These are phyloP conservation scores for Lerista edwardsae DNA, from an alignment of 2,797 vertebrate genomes.

Conservation along the genomic window DNA sequence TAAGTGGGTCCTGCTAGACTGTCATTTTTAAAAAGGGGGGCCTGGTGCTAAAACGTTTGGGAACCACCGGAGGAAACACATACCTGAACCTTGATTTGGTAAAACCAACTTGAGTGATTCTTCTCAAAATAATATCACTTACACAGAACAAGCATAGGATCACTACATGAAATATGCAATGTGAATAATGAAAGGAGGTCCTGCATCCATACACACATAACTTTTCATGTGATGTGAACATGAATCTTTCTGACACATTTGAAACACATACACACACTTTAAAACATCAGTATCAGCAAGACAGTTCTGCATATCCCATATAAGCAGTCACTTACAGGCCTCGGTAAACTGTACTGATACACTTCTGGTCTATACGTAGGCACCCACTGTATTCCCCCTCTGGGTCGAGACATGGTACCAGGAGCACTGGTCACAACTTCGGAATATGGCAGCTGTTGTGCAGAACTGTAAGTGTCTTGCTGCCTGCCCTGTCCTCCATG, in stretches of 20 bases:
- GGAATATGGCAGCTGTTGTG: slow-evolving; percentile 88
- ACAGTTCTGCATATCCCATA: background rate
- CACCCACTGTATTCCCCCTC: slow-evolving; percentile 92
- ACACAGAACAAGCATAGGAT: background rate
- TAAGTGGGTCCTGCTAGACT: too few species aligned
- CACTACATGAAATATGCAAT: background rate
- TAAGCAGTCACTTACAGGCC: slow-evolving; percentile 85
- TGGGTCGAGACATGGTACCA: slow-evolving; percentile 88
- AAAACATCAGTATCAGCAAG: background rate
- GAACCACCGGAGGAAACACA: background rate
- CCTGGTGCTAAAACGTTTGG: too few species aligned
- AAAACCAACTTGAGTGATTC: background rate
- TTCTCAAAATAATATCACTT: background rate
- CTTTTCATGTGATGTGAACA: background rate
- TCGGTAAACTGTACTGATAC: slow-evolving; percentile 94
- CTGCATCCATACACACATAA: background rate
- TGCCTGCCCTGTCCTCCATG: slow-evolving; percentile 87
- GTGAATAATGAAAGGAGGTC: background rate
- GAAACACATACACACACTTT: too few species aligned
- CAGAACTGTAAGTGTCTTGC: slow-evolving; percentile 84
- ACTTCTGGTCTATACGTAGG: slow-evolving; percentile 90
- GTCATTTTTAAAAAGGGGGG: too few species aligned
- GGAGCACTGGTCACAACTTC: slow-evolving; percentile 96
- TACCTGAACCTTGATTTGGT: background rate
- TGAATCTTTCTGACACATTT: background rate